Evolutionary conservation across 2,113 vertebrate genomes (phyloP).

Genomic region (Thryonomys swinderianus): DNA sequence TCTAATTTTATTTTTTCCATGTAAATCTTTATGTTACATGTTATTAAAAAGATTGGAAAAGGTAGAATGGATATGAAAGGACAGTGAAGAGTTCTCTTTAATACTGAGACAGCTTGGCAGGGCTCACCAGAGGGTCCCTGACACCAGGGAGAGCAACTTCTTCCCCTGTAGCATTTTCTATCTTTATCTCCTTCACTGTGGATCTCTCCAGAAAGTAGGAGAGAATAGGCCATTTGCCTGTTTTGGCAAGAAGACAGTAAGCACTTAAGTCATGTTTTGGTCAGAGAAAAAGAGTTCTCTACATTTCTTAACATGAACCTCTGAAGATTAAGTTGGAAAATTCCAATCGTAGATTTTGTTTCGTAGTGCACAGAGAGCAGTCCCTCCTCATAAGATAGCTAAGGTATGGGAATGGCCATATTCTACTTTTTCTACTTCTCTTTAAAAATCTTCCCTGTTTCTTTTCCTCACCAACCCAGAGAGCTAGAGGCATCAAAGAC

Average conservation of each 20-base stretch:
- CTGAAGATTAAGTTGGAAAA: constrained; percentile 14
- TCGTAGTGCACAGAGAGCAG: background rate
- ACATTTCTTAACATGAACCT: background rate
- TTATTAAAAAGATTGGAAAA: background rate
- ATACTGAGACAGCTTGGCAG: background rate
- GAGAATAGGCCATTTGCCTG: background rate
- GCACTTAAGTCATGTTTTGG: constrained; percentile 22
- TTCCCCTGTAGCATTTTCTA: background rate
- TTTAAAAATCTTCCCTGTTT: background rate
- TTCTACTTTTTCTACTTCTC: too few relatives aligned
- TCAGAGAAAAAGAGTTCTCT: constrained; percentile 29
- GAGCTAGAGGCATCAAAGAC: background rate
- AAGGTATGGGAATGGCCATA: background rate
- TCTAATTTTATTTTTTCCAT: background rate
- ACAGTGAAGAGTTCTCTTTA: background rate
- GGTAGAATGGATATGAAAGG: background rate
- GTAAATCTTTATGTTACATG: background rate
- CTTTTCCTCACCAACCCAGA: background rate
- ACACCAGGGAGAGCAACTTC: background rate
- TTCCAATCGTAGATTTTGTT: background rate
- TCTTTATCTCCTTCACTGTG: background rate
- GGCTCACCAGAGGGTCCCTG: background rate
- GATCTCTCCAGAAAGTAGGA: background rate
- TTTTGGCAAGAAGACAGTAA: background rate
- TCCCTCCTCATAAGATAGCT: background rate